These are phyloP conservation scores for Platichthys stellatus DNA, from an alignment of 2,113 vertebrate genomes.

Conservation along the genomic window DNA sequence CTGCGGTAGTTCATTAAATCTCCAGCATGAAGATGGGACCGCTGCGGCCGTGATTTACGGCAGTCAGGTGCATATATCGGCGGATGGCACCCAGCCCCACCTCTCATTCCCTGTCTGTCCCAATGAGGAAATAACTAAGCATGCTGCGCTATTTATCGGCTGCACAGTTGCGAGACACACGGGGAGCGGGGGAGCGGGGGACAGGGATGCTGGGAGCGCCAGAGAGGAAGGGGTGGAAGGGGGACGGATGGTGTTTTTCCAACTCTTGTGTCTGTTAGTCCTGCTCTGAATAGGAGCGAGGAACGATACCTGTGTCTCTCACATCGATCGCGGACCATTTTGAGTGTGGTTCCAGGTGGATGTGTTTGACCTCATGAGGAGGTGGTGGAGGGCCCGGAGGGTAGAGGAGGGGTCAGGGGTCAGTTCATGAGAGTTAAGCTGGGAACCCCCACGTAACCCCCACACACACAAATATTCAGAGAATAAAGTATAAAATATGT, in stretches of 20 bases:
- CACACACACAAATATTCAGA: too few relatives aligned
- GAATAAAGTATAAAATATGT: too few relatives aligned
- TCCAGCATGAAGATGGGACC: constrained; percentile 76
- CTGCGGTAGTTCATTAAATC: constrained; percentile 83
- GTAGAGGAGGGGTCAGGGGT: constrained; percentile 3
- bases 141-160: constrained; percentile 59
- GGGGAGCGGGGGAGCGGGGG: not conserved
- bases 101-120: constrained; percentile 73
- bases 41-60: constrained; percentile 77
- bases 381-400: not conserved
- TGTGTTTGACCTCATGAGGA: constrained; percentile 10
- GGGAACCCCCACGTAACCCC: not conserved
- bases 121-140: constrained; percentile 68
- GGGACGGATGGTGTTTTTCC: constrained; percentile 13
- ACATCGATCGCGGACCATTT: not conserved
- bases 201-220: constrained; percentile 9
- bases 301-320: constrained; percentile 24
- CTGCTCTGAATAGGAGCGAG: constrained; percentile 8
- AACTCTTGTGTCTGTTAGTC: constrained; percentile 27
- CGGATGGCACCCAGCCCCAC: constrained; percentile 63
- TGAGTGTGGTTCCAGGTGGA: constrained; percentile 10
- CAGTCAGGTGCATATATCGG: constrained; percentile 74
- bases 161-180: constrained; percentile 25
- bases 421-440: constrained; percentile 1
- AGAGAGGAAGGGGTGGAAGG: constrained; percentile 10